Evolutionary conservation across 1,140 invertebrate genomes (phyloP).

Genomic region (Bombus affinis): DNA sequence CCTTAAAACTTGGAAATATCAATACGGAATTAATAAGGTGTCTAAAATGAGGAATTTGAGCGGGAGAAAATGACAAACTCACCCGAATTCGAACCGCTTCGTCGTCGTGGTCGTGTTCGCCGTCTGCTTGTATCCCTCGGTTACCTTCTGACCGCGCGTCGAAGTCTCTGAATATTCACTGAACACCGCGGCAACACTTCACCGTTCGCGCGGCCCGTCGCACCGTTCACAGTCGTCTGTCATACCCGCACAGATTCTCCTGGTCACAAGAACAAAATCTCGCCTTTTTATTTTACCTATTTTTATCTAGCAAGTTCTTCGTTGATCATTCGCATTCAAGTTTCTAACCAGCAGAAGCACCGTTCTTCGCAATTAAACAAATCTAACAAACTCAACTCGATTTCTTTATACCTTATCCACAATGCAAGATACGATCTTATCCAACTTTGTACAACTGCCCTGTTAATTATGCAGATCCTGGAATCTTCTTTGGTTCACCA

Average conservation of each 20-base stretch:
- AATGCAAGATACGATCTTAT: not conserved
- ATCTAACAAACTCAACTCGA: not conserved
- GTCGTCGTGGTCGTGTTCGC: conserved; percentile 54
- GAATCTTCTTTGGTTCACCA: not conserved
- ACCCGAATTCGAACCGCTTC: conserved; percentile 63
- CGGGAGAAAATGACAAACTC: conserved; percentile 36
- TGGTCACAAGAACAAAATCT: conserved; percentile 45
- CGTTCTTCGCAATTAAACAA: not conserved
- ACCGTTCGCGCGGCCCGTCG: conserved; percentile 60
- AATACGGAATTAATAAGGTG: not conserved
- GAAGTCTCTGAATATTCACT: conserved; percentile 75
- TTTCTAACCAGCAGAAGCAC: not conserved
- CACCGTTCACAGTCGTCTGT: conserved; percentile 60
- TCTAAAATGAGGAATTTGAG: not conserved
- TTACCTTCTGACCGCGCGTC: conserved; percentile 67
- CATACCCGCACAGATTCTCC: conserved; percentile 59
- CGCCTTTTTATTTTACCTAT: not conserved
- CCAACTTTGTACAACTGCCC: not conserved
- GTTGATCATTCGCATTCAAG: not conserved
- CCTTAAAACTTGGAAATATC: not conserved
- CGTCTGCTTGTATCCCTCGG: conserved; percentile 63
- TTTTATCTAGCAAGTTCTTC: not conserved
- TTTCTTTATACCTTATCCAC: not conserved
- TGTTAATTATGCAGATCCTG: not conserved
- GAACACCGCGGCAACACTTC: conserved; percentile 68